A percentile compares a stretch with the other conserved stretches of the same genome.
These are phyloP conservation scores for Melangyna quadrimaculata DNA, from an alignment of 2,888 invertebrate genomes.

Conservation along the genomic window DNA sequence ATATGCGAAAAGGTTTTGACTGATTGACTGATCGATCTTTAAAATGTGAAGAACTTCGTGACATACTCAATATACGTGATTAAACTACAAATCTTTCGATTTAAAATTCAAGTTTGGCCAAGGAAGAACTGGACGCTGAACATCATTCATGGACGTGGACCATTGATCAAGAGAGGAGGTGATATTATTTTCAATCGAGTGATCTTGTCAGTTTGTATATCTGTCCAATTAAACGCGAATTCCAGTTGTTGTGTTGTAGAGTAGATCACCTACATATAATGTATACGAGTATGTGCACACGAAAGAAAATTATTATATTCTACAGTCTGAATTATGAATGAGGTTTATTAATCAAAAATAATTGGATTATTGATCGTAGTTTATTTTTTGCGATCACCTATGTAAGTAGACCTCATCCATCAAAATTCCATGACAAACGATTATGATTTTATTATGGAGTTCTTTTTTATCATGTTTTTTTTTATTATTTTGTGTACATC, in stretches of 20 bases:
- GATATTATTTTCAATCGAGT: slow-evolving; percentile 27
- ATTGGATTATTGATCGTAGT: slow-evolving; percentile 46
- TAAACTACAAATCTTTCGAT: slow-evolving; percentile 34
- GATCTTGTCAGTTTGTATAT: slow-evolving; percentile 34
- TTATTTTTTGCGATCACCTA: not conserved
- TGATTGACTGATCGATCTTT: slow-evolving; percentile 55
- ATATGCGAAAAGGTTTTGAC: slow-evolving; percentile 55
- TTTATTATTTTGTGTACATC: not conserved
- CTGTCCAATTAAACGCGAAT: slow-evolving; percentile 47
- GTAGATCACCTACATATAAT: slow-evolving; percentile 9
- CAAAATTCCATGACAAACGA: slow-evolving; percentile 42
- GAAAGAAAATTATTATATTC: not conserved
- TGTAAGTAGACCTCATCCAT: slow-evolving; percentile 5
- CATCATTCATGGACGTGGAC: not conserved
- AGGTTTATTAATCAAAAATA: slow-evolving; percentile 60
- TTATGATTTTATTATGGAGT: slow-evolving; percentile 37
- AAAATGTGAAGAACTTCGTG: slow-evolving; percentile 58
- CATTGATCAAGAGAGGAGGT: slow-evolving; percentile 42
- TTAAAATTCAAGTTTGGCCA: not conserved
- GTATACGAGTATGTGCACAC: not conserved
- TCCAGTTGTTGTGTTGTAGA: slow-evolving; percentile 9
- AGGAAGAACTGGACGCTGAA: not conserved
- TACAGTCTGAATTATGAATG: slow-evolving; percentile 4
- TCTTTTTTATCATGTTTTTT: not conserved
- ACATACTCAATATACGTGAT: slow-evolving; percentile 64